Evolutionary conservation across 2,797 vertebrate species (phyloP).

Genomic region (Sebastes variabilis): DNA sequence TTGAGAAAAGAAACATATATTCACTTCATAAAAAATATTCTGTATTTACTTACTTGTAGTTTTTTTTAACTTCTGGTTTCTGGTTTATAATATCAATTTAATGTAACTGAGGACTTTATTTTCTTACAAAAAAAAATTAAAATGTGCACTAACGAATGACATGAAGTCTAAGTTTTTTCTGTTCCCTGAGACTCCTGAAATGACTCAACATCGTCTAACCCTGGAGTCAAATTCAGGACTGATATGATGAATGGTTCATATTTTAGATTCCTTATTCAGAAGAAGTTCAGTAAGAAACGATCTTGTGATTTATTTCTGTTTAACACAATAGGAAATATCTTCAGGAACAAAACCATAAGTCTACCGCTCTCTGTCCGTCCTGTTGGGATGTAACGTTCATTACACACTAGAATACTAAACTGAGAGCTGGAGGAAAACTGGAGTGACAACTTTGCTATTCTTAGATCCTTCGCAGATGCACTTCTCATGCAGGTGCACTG

Average conservation of each 20-base stretch:
- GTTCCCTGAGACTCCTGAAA: background rate
- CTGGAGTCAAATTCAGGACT: background rate
- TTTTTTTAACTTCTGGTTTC: background rate
- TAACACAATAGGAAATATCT: background rate
- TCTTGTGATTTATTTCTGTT: background rate
- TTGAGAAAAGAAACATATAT: background rate
- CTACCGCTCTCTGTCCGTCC: background rate
- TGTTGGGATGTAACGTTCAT: background rate
- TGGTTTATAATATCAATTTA: background rate
- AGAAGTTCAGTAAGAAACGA: background rate
- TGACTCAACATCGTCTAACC: background rate
- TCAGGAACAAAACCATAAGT: background rate
- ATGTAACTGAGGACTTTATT: conserved; percentile 25
- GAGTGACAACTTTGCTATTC: background rate
- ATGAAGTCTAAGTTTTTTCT: background rate
- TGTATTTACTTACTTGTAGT: background rate
- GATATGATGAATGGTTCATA: background rate
- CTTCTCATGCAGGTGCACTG: background rate
- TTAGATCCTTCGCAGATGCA: background rate
- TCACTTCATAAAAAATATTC: background rate
- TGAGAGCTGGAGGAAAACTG: background rate
- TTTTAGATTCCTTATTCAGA: background rate
- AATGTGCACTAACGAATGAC: background rate
- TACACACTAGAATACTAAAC: background rate
- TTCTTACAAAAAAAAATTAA: conserved; percentile 30